These are phyloP conservation scores for Dendronephthya gigantea DNA, from an alignment of 64 coral and sea anemone species.

Conservation along the genomic window DNA sequence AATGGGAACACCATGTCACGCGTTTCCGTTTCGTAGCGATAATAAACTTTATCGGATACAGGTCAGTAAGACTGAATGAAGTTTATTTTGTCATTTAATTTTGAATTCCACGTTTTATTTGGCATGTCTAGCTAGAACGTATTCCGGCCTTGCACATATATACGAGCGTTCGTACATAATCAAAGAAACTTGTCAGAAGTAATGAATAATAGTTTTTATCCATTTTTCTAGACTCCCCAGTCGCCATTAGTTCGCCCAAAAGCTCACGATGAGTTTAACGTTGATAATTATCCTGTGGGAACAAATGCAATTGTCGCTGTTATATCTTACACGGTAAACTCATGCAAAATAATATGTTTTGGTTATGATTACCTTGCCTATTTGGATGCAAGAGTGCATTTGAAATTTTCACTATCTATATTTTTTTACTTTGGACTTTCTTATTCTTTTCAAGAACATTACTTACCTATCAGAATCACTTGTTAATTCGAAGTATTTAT, in stretches of 20 bases:
- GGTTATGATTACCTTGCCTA: no score
- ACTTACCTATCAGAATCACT: no score
- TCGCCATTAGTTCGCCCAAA: conserved; percentile 73
- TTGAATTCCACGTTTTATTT: no score
- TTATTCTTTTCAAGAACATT: no score
- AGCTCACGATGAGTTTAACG: conserved; percentile 53
- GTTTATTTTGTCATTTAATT: neutral
- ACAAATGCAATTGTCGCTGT: conserved; percentile 96
- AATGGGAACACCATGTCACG: conserved; percentile 77
- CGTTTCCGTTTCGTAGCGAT: conserved; percentile 69
- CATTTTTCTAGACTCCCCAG: conserved; percentile 59
- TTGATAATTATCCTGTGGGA: conserved; percentile 82
- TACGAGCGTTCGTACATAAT: no score
- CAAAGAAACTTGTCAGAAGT: neutral
- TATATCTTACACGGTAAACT: conserved; percentile 86
- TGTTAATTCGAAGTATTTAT: no score
- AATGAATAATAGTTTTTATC: neutral
- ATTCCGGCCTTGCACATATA: no score
- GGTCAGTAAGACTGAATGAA: conserved; percentile 21
- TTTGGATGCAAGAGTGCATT: no score
- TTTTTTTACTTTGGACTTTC: no score
- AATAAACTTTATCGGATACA: conserved; percentile 94
- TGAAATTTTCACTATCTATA: no score
- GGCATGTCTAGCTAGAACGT: no score
- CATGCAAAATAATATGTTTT: no score